phyloP scores from a whole-genome alignment of 2,888 invertebrate genomes.

The Drosophila ustulata region DNA sequence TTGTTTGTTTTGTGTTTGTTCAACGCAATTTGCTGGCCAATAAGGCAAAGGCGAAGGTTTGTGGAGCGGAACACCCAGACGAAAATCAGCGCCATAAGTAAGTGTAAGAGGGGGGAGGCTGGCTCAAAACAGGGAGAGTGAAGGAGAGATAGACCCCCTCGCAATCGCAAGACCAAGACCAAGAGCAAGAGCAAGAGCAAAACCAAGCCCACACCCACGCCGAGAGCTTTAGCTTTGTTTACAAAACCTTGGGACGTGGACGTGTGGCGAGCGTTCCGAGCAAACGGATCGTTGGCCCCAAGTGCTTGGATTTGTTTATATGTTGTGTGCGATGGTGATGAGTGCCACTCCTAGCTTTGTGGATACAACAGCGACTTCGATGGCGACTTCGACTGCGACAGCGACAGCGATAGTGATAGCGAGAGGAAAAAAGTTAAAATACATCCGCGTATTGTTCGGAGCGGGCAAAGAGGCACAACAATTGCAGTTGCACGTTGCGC shows the following conservation, averaged over 20 bases:
- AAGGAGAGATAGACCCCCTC: constrained; percentile 17
- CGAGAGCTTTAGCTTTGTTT: constrained; percentile 51
- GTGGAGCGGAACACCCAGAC: constrained; percentile 67
- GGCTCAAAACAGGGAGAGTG: background rate
- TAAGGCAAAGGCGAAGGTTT: constrained; percentile 49
- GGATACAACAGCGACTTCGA: constrained; percentile 45
- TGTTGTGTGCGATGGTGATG: constrained; percentile 48
- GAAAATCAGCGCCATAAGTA: constrained; percentile 20
- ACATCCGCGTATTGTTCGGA: constrained; percentile 77
- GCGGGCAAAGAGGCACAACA: constrained; percentile 15
- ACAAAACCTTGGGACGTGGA: constrained; percentile 76
- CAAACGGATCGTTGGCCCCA: constrained; percentile 69
- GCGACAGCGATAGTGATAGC: background rate
- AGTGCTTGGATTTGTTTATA: constrained; percentile 23
- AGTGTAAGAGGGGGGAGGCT: background rate
- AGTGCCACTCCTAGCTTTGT: constrained; percentile 76
- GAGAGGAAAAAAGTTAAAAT: constrained; percentile 38
- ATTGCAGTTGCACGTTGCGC: constrained; percentile 11
- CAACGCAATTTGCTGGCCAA: constrained; percentile 52
- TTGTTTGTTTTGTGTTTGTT: constrained; percentile 12
- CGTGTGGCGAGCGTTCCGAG: constrained; percentile 56
- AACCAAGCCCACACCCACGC: constrained; percentile 72
- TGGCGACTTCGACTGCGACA: constrained; percentile 31
- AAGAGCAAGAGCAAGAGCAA: constrained; percentile 6
- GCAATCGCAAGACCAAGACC: background rate